A percentile compares a stretch with the other conserved stretches of the same genome.
Evolutionary conservation across 2,888 invertebrate species (phyloP).

Genomic region (Philhelius pedissequus): DNA sequence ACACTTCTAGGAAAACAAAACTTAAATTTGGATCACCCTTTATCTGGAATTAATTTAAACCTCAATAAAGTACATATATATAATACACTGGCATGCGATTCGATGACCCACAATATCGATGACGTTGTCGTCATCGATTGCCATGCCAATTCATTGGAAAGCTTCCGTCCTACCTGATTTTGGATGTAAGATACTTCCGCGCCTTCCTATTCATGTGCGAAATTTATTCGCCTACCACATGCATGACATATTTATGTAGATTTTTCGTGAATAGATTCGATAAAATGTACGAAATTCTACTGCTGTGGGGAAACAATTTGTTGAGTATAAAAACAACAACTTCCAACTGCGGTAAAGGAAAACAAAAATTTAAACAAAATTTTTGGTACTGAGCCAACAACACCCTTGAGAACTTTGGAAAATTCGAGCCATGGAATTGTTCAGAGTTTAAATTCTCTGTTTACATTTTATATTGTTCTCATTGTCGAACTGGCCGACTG

Average conservation of each 20-base stretch:
- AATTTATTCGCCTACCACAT: slow-evolving; percentile 45
- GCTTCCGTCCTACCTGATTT: slow-evolving; percentile 35
- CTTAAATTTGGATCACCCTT: too few species aligned
- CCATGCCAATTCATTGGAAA: too few species aligned
- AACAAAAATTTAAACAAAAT: background rate
- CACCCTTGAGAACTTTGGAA: background rate
- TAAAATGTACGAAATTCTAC: slow-evolving; percentile 12
- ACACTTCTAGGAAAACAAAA: too few species aligned
- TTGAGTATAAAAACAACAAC: slow-evolving; percentile 22
- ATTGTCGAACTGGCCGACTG: background rate
- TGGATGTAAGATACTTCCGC: slow-evolving; percentile 1
- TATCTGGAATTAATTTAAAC: too few species aligned
- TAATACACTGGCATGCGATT: background rate
- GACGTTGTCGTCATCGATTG: too few species aligned
- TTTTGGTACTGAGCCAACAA: slow-evolving; percentile 29
- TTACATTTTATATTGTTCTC: slow-evolving; percentile 14
- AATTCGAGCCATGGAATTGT: slow-evolving; percentile 7
- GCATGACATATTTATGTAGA: slow-evolving; percentile 32
- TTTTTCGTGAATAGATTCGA: slow-evolving; percentile 45
- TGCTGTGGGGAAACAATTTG: background rate
- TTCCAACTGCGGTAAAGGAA: background rate
- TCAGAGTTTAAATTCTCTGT: slow-evolving; percentile 18
- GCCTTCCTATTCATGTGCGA: slow-evolving; percentile 1
- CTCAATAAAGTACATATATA: too few species aligned
- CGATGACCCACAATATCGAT: too few species aligned